These are phyloP conservation scores for Troides helena DNA, from an alignment of 2,888 invertebrate genomes.

Conservation along the genomic window DNA sequence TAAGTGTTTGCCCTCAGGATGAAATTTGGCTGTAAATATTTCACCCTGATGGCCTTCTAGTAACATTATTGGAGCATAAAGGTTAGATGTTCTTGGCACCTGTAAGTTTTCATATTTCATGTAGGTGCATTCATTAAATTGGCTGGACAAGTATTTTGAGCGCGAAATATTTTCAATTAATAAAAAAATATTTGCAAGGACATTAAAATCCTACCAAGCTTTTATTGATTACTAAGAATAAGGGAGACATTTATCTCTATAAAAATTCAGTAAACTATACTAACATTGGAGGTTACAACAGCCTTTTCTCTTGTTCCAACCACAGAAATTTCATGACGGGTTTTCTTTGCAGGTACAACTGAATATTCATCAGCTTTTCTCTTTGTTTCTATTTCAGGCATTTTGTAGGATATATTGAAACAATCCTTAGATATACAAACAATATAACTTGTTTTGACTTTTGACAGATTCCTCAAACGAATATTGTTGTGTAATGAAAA, in stretches of 20 bases:
- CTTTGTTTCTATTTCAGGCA: slow-evolving; percentile 80
- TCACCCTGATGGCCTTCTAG: slow-evolving; percentile 98
- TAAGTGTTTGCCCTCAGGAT: slow-evolving; percentile 96
- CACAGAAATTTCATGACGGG: slow-evolving; percentile 85
- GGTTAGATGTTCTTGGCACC: slow-evolving; percentile 90
- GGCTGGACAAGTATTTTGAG: too few species aligned
- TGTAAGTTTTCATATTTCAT: slow-evolving; percentile 52
- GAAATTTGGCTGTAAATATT: slow-evolving; percentile 95
- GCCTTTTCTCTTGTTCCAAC: slow-evolving; percentile 87
- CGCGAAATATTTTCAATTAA: too few species aligned
- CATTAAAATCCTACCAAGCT: too few species aligned
- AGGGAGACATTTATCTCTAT: background rate
- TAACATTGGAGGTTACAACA: slow-evolving; percentile 84
- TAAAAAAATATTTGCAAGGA: too few species aligned
- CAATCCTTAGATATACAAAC: background rate
- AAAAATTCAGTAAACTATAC: background rate
- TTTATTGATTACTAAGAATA: background rate
- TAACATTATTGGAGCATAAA: slow-evolving; percentile 96
- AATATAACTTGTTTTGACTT: slow-evolving; percentile 14
- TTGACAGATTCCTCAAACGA: background rate
- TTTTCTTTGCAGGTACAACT: slow-evolving; percentile 83
- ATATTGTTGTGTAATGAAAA: too few species aligned
- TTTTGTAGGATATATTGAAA: slow-evolving; percentile 36
- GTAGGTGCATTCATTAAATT: too few species aligned
- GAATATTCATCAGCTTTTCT: slow-evolving; percentile 83